Evolutionary conservation across 2,113 vertebrate genomes (phyloP).

Genomic region (Myrmecobius fasciatus): DNA sequence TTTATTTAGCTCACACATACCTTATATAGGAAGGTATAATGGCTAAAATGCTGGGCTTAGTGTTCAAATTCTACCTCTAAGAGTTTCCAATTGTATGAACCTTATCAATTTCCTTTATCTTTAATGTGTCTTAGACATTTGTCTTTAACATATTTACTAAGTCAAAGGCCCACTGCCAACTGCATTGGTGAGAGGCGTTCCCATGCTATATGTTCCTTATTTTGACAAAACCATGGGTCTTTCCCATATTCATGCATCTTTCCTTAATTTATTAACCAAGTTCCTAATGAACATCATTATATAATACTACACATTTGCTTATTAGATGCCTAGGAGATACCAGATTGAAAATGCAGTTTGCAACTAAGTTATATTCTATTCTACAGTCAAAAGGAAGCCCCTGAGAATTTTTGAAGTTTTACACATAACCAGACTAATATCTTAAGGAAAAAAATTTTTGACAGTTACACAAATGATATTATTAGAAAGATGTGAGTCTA

Average conservation of each 20-base stretch:
- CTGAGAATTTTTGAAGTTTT: background rate
- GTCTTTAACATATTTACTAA: background rate
- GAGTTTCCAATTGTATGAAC: background rate
- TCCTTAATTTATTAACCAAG: background rate
- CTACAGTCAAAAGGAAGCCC: background rate
- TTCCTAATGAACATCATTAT: background rate
- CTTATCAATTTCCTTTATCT: background rate
- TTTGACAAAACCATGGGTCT: background rate
- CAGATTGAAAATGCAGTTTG: background rate
- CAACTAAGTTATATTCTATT: background rate
- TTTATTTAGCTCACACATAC: background rate
- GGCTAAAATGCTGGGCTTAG: background rate
- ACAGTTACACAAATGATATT: background rate
- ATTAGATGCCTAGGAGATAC: background rate
- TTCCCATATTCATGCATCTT: background rate
- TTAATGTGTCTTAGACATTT: background rate
- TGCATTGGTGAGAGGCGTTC: background rate
- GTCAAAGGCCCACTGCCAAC: background rate
- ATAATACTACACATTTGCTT: background rate
- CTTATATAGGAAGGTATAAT: background rate
- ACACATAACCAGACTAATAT: background rate
- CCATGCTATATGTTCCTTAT: background rate
- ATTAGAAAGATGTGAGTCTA: background rate
- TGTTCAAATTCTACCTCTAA: background rate
- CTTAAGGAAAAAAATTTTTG: background rate